Evolutionary conservation across 2,888 invertebrate species (phyloP).

Genomic region (Platycheirus rosarum): DNA sequence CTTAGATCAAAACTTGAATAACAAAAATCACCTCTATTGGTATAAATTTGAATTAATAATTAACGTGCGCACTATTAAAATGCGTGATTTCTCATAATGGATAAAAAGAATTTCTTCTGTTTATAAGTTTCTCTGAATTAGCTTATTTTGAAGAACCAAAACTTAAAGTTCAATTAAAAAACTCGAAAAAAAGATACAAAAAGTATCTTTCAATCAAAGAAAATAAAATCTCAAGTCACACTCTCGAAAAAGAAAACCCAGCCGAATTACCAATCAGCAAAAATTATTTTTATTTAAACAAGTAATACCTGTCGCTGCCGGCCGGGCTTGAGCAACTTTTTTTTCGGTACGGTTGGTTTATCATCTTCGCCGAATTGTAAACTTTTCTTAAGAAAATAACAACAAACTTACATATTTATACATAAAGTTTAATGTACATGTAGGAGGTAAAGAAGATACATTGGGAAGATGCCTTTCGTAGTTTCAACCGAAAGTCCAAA

Average conservation of each 20-base stretch:
- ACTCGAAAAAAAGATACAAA: neutral
- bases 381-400: neutral
- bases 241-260: conserved; percentile 24
- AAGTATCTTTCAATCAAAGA: conserved; percentile 9
- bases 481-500: conserved; percentile 41
- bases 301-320: conserved; percentile 63
- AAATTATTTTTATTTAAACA: conserved; percentile 61
- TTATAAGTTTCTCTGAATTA: neutral
- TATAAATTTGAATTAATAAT: neutral
- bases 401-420: neutral
- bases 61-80: neutral
- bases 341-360: conserved; percentile 8
- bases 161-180: neutral
- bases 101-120: no score
- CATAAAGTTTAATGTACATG: neutral
- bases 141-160: neutral
- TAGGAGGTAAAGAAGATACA: conserved; percentile 1
- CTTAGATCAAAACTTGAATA: neutral
- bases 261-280: conserved; percentile 49
- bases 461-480: neutral
- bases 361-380: conserved; percentile 19
- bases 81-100: neutral
- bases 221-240: conserved; percentile 38
- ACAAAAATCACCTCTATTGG: neutral
- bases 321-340: conserved; percentile 46